These are phyloP conservation scores for Melipona beecheii DNA, from an alignment of 2,888 invertebrate genomes.

Conservation along the genomic window DNA sequence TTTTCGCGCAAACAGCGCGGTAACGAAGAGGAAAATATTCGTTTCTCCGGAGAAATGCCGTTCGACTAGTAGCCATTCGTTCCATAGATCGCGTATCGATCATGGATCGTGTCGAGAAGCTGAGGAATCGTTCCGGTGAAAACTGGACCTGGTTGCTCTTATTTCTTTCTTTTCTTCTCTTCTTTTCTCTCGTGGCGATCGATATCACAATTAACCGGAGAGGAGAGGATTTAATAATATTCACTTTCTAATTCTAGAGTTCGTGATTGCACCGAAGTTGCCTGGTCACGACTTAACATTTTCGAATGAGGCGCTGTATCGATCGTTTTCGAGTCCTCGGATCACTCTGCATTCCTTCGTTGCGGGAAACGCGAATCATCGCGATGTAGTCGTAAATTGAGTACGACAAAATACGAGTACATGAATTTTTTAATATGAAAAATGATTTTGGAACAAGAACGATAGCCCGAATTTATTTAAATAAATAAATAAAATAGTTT, in stretches of 20 bases:
- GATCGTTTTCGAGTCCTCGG: constrained; percentile 1
- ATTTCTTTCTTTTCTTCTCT: background rate
- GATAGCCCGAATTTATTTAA: too few relatives aligned
- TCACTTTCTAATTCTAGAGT: constrained; percentile 48
- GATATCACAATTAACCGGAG: constrained; percentile 48
- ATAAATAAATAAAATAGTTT: too few relatives aligned
- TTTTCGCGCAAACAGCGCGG: background rate
- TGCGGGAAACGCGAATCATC: background rate
- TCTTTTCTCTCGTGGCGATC: background rate
- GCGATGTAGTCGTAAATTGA: background rate
- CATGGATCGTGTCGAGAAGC: background rate
- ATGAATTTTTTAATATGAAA: background rate
- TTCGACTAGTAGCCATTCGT: constrained; percentile 24
- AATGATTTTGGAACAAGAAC: background rate
- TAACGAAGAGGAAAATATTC: background rate
- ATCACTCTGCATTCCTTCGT: background rate
- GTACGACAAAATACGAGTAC: background rate
- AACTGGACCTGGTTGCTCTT: background rate
- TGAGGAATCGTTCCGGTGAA: constrained; percentile 33
- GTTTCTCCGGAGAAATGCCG: constrained; percentile 49
- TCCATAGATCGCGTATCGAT: constrained; percentile 45
- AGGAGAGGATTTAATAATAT: constrained; percentile 42
- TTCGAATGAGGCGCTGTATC: constrained; percentile 1
- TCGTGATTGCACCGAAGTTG: constrained; percentile 16
- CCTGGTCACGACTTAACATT: constrained; percentile 27